Base-by-base conservation (phyloP, 1,140 invertebrate genomes). In the Maniola jurtina region DNA sequence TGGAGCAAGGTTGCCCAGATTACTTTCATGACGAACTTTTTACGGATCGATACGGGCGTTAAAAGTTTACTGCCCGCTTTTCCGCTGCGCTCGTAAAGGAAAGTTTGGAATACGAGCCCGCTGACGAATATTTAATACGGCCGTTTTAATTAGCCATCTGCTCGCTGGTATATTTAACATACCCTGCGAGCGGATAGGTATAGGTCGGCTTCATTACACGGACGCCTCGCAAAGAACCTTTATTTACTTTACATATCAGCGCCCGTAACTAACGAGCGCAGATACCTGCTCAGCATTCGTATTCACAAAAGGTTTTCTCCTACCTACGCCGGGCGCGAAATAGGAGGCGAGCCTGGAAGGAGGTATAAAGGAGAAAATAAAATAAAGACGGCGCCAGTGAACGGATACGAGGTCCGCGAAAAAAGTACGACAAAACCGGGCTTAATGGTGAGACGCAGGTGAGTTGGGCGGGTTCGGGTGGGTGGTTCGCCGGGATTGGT, bases 351-450 rank as follows among this genome's bases (percentile, higher is more conserved):
- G 77, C 40, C 79, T 73, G 83, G 84, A 89, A 88, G 86, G 88
- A 90, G 86, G 85, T 77, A 84, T 78, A 79, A 87, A 87, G 86
- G 85, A 87, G 88, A 89, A 88, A 90, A 90, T 89, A 90, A 90
- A 90, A 90, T 90, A 84, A 90, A 88, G 86, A 88, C 83, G 86
- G 81, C 82, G 80, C 82, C 82, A 81, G 78, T 72, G 73, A 86
- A 77, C 84, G 86, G 87, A 88, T 86, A 79, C 81, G 84, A 86
- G 79, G 80, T 88, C 84, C 84, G 81, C 80, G 85, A 88, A 88
- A 90, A 88, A 90, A 88, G 85, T 87, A 76, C 58, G 74, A 88
- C 79, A 76, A 84, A 80, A 87, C 77, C 81, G 73, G 78, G 84
- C 80, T 86, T 86, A 89, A 87, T 86, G 84, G 85, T 81, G 82